Evolutionary conservation across 1,140 invertebrate species (phyloP), one percentile per base, ranked within the genome.

Genomic region (Streblospio benedicti): DNA sequence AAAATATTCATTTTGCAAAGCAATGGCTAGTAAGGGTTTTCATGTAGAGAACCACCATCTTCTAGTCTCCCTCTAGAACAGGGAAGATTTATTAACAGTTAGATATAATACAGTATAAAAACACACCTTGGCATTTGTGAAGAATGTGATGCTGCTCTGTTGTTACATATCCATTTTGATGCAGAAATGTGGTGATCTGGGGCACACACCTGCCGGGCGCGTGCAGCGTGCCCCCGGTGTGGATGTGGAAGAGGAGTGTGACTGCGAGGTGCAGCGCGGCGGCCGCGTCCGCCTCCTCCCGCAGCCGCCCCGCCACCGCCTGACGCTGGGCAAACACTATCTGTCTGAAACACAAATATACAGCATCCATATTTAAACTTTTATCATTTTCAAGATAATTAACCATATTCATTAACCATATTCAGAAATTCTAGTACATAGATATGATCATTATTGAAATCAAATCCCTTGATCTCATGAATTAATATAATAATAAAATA

Each of bases 171-270:
- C 80, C 76, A 61, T 87, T 84, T 14, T n/a, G n/a, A n/a, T n/a
- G n/a, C n/a, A 97, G 80, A 73, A 85, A 87, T 1, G 77, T 67
- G 23, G 96, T 77, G 61, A 97, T 84, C 23, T 84, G 80, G 0
- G 90, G 86, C 2, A 97, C 89, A 78, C 92, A 91, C 74, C 90
- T 85, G 0, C 93, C 93, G 27, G 91, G 93, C 12, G 89, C 89
- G 72, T 96, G 90, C 16, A 97, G 67, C 76, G 93, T 89, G 65
- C 52, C 50, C 68, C 90, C 85, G 14, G 87, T 90, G 0, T 85
- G 79, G 9, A 84, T 82, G 23, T 89, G 90, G 68, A 94, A 94
- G 23, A 95, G 81, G 28, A 93, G 80, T 44, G 93, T 81, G 4
- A 83, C 83, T 1, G 85, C 83, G 41, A 95, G 76, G 75, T 96